A percentile compares a stretch with the other conserved stretches of the same genome.
Conservation (phyloP, 1,140 invertebrate genomes). For the Centruroides vittatus region DNA sequence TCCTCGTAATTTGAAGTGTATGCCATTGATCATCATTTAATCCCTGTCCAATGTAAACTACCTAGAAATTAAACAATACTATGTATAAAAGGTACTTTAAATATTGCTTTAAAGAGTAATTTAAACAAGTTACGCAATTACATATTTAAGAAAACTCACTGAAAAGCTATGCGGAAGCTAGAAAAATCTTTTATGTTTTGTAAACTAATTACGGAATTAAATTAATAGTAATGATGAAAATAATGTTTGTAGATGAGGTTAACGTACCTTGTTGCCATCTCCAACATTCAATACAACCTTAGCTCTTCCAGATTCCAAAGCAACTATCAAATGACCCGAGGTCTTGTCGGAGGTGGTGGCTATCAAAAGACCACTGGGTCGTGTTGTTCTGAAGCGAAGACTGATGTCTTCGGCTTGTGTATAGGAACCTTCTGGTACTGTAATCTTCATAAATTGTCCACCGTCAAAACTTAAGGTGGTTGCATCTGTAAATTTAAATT, state of each 20-base stretch:
- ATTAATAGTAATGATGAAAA: too few species aligned
- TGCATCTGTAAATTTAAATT: slow-evolving; percentile 45
- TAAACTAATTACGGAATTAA: too few species aligned
- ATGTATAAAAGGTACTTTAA: neutral
- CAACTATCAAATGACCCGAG: slow-evolving; percentile 63
- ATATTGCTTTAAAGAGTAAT: too few species aligned
- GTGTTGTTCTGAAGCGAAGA: slow-evolving; percentile 69
- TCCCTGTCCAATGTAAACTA: slow-evolving; percentile 61
- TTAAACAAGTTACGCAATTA: too few species aligned
- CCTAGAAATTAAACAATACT: slow-evolving; percentile 38
- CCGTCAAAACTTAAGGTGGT: slow-evolving; percentile 77
- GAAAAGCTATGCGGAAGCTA: too few species aligned
- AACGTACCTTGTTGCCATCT: slow-evolving; percentile 61
- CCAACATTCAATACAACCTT: slow-evolving; percentile 65
- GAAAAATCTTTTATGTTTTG: too few species aligned
- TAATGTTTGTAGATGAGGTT: neutral
- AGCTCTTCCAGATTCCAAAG: slow-evolving; percentile 50
- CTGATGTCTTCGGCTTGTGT: slow-evolving; percentile 85
- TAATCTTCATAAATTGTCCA: slow-evolving; percentile 64
- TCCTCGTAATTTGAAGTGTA: slow-evolving; percentile 65
- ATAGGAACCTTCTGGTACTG: slow-evolving; percentile 52
- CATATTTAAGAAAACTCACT: too few species aligned
- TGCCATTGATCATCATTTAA: slow-evolving; percentile 92
- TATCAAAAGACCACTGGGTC: slow-evolving; percentile 43
- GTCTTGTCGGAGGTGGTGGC: slow-evolving; percentile 57